Evolutionary conservation across 2,888 invertebrate genomes (phyloP).

Genomic region (Diarsia brunnea): DNA sequence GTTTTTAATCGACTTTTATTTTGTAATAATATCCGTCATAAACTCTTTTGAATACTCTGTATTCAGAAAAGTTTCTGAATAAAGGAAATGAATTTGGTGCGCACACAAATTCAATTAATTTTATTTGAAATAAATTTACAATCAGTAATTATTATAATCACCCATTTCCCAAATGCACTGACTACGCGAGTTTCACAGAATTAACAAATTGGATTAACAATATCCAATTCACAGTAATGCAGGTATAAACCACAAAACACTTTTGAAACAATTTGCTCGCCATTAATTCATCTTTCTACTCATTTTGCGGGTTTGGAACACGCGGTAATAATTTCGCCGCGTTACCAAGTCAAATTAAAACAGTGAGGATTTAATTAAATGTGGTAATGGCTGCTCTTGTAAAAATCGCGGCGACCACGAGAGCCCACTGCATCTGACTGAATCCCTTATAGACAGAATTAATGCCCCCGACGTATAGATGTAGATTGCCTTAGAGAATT

Average conservation of each 20-base stretch:
- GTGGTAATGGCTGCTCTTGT: conserved; percentile 86
- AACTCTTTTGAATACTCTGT: too few relatives aligned
- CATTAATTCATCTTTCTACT: conserved; percentile 70
- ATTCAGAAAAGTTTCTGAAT: neutral
- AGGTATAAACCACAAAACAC: conserved; percentile 46
- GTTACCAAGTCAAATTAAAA: conserved; percentile 87
- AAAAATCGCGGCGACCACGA: conserved; percentile 81
- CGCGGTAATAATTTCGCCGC: conserved; percentile 79
- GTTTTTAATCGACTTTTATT: neutral
- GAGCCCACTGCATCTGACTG: conserved; percentile 79
- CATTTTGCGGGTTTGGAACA: conserved; percentile 73
- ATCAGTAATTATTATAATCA: too few relatives aligned
- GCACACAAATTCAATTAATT: neutral
- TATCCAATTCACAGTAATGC: conserved; percentile 21
- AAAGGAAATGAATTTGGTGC: neutral
- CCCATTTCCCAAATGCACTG: neutral
- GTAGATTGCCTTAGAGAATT: conserved; percentile 67
- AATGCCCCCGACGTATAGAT: conserved; percentile 69
- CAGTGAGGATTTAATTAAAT: conserved; percentile 89
- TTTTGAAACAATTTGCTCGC: conserved; percentile 64
- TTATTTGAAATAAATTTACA: too few relatives aligned
- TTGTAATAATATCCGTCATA: neutral
- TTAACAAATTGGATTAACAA: conserved; percentile 27
- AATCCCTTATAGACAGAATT: conserved; percentile 77
- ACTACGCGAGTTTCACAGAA: neutral